Conservation (phyloP, 2,113 vertebrate species). For the Balaenoptera acutorostrata region DNA sequence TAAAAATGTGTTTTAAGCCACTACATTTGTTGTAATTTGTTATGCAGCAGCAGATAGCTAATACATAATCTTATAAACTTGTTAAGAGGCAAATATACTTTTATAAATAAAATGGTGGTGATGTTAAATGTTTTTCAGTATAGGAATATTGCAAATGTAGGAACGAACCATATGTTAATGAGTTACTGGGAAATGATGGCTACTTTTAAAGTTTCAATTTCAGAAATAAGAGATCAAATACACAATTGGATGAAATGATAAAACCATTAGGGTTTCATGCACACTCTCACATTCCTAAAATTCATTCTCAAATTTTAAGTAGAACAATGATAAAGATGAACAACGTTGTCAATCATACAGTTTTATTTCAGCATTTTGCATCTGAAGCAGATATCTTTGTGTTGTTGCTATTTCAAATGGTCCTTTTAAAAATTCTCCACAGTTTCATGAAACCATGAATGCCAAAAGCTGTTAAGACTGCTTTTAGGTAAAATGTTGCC, state of each 20-base stretch:
- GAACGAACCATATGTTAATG: neutral
- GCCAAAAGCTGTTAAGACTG: neutral
- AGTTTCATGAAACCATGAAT: neutral
- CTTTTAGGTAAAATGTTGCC: neutral
- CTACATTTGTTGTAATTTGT: neutral
- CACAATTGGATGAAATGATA: neutral
- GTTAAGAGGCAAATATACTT: neutral
- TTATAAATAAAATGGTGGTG: neutral
- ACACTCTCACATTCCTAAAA: neutral
- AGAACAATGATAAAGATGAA: neutral
- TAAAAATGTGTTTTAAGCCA: neutral
- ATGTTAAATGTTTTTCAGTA: neutral
- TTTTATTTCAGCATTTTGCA: neutral
- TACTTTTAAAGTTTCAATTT: neutral
- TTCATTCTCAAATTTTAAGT: constrained; percentile 20
- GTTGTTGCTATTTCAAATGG: constrained; percentile 12
- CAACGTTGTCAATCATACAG: neutral
- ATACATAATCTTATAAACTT: neutral
- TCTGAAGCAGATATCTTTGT: neutral
- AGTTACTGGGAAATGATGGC: neutral
- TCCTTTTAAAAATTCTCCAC: neutral
- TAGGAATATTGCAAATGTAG: neutral
- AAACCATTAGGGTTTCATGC: neutral
- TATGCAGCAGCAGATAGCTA: neutral
- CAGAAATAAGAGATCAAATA: neutral